Evolutionary conservation across 1,140 invertebrate genomes (phyloP).

Genomic region (Mactra quadrangularis): DNA sequence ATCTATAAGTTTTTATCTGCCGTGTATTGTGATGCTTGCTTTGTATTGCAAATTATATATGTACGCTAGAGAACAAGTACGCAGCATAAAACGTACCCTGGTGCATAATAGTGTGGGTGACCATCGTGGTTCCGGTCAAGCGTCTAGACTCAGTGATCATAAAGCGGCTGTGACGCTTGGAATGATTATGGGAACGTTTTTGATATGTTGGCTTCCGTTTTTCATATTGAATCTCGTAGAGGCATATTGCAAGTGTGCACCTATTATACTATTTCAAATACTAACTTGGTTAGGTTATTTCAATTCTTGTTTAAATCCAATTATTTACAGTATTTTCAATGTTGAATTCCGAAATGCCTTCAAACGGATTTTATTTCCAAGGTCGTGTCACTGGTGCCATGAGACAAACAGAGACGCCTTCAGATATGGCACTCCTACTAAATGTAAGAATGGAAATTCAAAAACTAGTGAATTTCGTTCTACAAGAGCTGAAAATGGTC

Average conservation of each 20-base stretch:
- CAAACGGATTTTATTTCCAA: slow-evolving; percentile 92
- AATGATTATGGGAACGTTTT: slow-evolving; percentile 96
- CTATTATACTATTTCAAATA: slow-evolving; percentile 93
- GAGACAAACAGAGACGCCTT: slow-evolving; percentile 59
- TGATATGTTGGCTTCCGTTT: slow-evolving; percentile 97
- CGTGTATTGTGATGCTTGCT: slow-evolving; percentile 96
- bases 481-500: slow-evolving; percentile 39
- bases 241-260: slow-evolving; percentile 86
- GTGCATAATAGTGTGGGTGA: slow-evolving; percentile 76
- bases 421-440: slow-evolving; percentile 38
- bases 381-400: slow-evolving; percentile 64
- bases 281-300: slow-evolving; percentile 99
- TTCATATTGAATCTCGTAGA: slow-evolving; percentile 96
- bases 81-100: slow-evolving; percentile 90
- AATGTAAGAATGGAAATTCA: slow-evolving; percentile 52
- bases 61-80: slow-evolving; percentile 98
- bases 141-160: slow-evolving; percentile 87
- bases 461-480: slow-evolving; percentile 6
- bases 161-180: slow-evolving; percentile 97
- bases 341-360: slow-evolving; percentile 81
- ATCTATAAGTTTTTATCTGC: slow-evolving; percentile 98
- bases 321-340: slow-evolving; percentile 87
- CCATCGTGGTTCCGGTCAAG: slow-evolving; percentile 25
- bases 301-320: slow-evolving; percentile 93
- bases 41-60: slow-evolving; percentile 94